These are phyloP conservation scores for Camponotus floridanus DNA, from an alignment of 1,140 invertebrate genomes.

Conservation along the genomic window DNA sequence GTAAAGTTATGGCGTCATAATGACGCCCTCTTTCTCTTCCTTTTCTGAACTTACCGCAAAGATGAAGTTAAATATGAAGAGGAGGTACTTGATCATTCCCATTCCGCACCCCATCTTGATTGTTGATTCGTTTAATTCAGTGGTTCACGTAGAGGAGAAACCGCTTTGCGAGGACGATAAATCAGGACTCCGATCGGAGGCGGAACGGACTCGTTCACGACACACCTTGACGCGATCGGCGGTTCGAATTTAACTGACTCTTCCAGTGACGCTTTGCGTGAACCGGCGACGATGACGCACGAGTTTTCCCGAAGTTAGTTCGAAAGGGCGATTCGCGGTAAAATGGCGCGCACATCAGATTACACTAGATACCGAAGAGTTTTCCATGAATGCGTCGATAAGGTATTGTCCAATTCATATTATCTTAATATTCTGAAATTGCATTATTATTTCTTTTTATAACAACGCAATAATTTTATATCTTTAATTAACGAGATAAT, in stretches of 20 bases:
- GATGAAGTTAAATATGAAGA: slow-evolving; percentile 93
- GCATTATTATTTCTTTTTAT: background rate
- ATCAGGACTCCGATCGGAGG: slow-evolving; percentile 45
- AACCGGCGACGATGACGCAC: slow-evolving; percentile 5
- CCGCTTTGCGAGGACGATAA: background rate
- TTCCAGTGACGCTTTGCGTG: slow-evolving; percentile 37
- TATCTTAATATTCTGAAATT: background rate
- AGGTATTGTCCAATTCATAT: background rate
- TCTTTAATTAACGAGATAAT: too few species aligned
- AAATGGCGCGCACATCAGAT: background rate
- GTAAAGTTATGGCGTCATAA: background rate
- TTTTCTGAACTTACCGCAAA: slow-evolving; percentile 91
- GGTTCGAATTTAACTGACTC: slow-evolving; percentile 64
- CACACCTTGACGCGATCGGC: slow-evolving; percentile 24
- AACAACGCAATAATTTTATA: too few species aligned
- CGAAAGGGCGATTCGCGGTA: background rate
- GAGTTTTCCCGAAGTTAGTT: background rate
- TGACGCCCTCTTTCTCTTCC: too few species aligned
- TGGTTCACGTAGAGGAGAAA: background rate
- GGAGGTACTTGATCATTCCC: slow-evolving; percentile 93
- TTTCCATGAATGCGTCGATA: background rate
- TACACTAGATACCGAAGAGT: background rate
- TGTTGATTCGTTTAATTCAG: slow-evolving; percentile 48
- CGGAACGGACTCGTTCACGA: slow-evolving; percentile 45
- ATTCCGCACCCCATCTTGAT: slow-evolving; percentile 89